Percentiles rank a stretch among this genome's conserved stretches.
Evolutionary conservation across 2,888 invertebrate genomes (phyloP).

Genomic region (Lepidochrysops patricia): DNA sequence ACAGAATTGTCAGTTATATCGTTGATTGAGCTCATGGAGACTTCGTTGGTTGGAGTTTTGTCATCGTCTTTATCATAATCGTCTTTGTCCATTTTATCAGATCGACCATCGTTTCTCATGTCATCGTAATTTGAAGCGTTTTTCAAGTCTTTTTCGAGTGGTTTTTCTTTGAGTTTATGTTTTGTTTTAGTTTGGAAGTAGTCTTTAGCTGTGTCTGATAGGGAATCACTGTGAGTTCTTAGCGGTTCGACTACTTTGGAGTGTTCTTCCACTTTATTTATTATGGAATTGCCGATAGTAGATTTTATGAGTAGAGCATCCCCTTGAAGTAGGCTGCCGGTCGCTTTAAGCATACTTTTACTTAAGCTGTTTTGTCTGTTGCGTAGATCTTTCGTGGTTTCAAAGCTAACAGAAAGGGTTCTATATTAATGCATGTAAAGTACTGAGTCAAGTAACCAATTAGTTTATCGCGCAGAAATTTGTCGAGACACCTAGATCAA

Average conservation of each 20-base stretch:
- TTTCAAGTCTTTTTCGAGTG: constrained; percentile 53
- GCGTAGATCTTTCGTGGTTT: constrained; percentile 63
- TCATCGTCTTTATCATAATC: constrained; percentile 56
- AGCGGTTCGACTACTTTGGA: constrained; percentile 45
- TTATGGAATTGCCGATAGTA: constrained; percentile 43
- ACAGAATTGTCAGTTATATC: constrained; percentile 68
- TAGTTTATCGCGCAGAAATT: too few relatives aligned
- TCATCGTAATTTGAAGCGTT: constrained; percentile 55
- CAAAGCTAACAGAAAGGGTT: constrained; percentile 39
- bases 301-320: constrained; percentile 62
- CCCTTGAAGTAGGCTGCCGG: constrained; percentile 57
- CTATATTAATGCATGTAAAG: not conserved
- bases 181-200: constrained; percentile 43
- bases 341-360: constrained; percentile 63
- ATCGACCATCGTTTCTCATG: constrained; percentile 42
- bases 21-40: constrained; percentile 64
- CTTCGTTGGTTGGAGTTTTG: constrained; percentile 68
- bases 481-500: too few relatives aligned
- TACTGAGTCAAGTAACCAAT: too few relatives aligned
- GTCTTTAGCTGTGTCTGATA: constrained; percentile 31
- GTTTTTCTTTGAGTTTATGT: constrained; percentile 50
- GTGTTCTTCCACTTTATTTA: constrained; percentile 44
- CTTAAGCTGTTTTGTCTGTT: constrained; percentile 64
- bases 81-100: constrained; percentile 40
- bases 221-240: constrained; percentile 29